Evolutionary conservation across 1,140 invertebrate genomes (phyloP), one percentile per base, ranked within the genome.

Genomic region (Tetranychus urticae): DNA sequence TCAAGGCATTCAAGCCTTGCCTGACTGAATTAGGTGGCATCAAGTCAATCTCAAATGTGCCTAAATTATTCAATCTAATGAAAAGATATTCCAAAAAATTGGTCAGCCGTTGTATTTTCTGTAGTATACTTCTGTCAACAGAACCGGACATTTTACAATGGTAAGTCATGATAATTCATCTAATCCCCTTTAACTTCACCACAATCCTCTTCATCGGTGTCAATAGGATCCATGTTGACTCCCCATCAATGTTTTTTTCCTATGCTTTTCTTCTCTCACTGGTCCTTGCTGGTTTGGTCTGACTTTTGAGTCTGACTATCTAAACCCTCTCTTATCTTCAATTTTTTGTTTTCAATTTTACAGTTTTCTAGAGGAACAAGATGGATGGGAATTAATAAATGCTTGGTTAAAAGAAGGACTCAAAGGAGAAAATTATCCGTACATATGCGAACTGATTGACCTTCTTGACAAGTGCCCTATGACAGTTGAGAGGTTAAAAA

Each of bases 341-440:
- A 23, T 61, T 64, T 36, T 47, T 52, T 65, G 55, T 63, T 62
- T 60, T 60, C 34, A 33, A 42, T 65, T 61, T 52, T 47, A 3
- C 66, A 84, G 81, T 69, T 92, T 92, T 72, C 87, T 94, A 23
- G 23, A 23, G 81, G 78, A 79, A 56, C 82, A 81, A 61, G 88
- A 86, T 65, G 90, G 89, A 37, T 96, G 90, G 90, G 79, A 82
- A 64, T 77, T 90, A 54, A 79, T 88, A 37, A 84, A 88, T 66
- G 79, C 77, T 48, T 96, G 90, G 90, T 73, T 93, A 7, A 82
- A 83, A 54, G 50, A 52, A 23, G 13, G 7, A n/a, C 79, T 79
- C 2, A 82, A 84, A 71, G n/a, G 13, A 10, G 47, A 57, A 2
- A 92, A 93, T 74, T 84, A 82, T 79, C 80, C 86, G 33, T 74